These are phyloP conservation scores for Eulemur rufifrons DNA, from an alignment of 2,113 vertebrate species.

Conservation along the genomic window DNA sequence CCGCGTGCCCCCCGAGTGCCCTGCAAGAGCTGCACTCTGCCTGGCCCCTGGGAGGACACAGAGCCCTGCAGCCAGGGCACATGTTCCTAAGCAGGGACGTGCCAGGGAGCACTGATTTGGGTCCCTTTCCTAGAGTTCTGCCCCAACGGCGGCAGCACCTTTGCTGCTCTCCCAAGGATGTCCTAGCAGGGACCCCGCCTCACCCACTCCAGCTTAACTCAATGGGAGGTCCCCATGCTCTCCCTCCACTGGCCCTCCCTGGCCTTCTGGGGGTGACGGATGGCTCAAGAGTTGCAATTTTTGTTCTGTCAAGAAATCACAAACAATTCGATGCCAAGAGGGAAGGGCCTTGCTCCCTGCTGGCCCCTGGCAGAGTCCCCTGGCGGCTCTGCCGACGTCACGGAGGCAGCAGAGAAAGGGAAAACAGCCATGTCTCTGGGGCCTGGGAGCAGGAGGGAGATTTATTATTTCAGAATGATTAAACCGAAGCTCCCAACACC, in stretches of 20 bases:
- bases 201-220: background rate
- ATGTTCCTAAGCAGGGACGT: background rate
- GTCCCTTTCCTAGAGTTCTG: background rate
- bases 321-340: conserved; percentile 71
- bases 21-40: background rate
- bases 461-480: conserved; percentile 9
- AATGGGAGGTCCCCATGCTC: background rate
- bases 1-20: rapidly evolving
- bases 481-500: background rate
- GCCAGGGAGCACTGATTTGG: background rate
- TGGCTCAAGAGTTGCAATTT: conserved; percentile 34
- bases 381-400: conserved; percentile 68
- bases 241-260: background rate
- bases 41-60: background rate
- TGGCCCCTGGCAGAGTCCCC: background rate
- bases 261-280: background rate
- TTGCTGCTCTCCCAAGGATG: conserved; percentile 45
- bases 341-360: conserved; percentile 36
- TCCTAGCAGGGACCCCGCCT: too few relatives aligned
- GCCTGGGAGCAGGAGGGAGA: background rate
- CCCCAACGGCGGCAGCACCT: conserved; percentile 25
- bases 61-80: too few relatives aligned
- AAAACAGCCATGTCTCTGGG: conserved; percentile 74
- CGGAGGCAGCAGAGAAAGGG: background rate
- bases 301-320: conserved; percentile 64